Evolutionary conservation across 2,113 vertebrate species (phyloP).

Genomic region (Ornithorhynchus anatinus): DNA sequence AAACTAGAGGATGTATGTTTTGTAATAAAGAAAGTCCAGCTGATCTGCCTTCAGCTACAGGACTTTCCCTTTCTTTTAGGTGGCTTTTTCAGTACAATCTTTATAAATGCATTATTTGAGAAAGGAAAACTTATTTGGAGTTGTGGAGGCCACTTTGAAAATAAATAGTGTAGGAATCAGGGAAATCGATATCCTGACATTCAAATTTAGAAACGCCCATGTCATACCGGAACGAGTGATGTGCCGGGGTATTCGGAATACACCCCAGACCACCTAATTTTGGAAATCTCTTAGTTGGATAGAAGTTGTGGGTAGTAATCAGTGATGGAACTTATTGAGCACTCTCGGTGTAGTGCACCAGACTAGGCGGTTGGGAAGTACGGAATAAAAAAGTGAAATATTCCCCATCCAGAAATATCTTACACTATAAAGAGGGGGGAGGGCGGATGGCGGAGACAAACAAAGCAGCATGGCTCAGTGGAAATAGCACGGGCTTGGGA

Average conservation of each 20-base stretch:
- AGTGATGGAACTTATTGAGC: no score
- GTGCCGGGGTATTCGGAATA: slow-evolving; percentile 20
- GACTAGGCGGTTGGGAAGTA: no score
- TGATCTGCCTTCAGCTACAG: no score
- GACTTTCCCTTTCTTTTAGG: background rate
- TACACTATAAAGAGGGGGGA: no score
- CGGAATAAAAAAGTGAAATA: no score
- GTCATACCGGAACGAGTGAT: slow-evolving; percentile 3
- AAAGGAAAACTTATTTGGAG: background rate
- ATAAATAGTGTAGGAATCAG: slow-evolving; percentile 42
- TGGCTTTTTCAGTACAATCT: background rate
- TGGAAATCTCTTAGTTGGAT: background rate
- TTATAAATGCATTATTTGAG: background rate
- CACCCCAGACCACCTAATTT: slow-evolving; percentile 33
- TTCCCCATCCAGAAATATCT: no score
- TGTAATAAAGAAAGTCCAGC: no score
- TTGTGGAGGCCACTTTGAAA: background rate
- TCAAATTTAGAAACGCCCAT: slow-evolving; percentile 36
- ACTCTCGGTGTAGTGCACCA: no score
- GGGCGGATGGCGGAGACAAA: no score
- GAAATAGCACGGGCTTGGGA: no score
- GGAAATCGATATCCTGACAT: slow-evolving; percentile 34
- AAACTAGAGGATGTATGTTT: background rate
- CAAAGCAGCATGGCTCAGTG: no score
- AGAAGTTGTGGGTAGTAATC: no score